Base-by-base conservation (phyloP, 2,888 invertebrate species). In the Aphidius colemani region DNA sequence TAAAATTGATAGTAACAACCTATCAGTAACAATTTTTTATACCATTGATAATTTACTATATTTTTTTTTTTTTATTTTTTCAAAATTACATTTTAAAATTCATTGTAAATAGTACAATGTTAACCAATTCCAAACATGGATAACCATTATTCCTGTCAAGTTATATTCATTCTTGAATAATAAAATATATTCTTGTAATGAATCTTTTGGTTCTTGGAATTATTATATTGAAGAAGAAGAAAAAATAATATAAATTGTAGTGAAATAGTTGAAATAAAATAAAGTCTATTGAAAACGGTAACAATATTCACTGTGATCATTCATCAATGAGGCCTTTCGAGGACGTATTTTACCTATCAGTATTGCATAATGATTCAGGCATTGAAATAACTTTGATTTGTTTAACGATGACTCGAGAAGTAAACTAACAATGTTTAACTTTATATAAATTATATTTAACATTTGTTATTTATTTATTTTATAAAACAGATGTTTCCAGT, bases 401-500 rank as follows among this genome's bases (percentile, higher is more conserved):
- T 46, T 45, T 39, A 57, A 46, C 46, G 39, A 57, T 57, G 44
- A 55, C 44, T 55, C 44, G 55, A 44, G 45, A 10, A 13, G 30
- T 7, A 57, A 40, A 11, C 11, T 39, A n/a, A 57, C 13, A 44
- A 45, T n/a, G 39, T 13, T 3, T 11, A 49, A 40, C 1, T 55
- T 40, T 6, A 3, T 18, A 4, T 46, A 45, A 39, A 9, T 10
- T 3, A 9, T 30, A 57, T 49, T 53, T 9, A 46, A 61, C 53
- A 43, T 39, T 53, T 53, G 39, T 53, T 3, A 10, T 11, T 11
- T 48, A 41, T 60, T 43, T 45, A 50, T 51, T n/a, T 60, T 50
- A 45, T 13, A 30, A 30, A 30, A 7, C 74, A 82, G 82, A 81
- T 70, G 69, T 73, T 72, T 78, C 79, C 72, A 76, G 78, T 72